These are phyloP conservation scores for Nezara viridula DNA, from an alignment of 2,888 invertebrate species.

Conservation along the genomic window DNA sequence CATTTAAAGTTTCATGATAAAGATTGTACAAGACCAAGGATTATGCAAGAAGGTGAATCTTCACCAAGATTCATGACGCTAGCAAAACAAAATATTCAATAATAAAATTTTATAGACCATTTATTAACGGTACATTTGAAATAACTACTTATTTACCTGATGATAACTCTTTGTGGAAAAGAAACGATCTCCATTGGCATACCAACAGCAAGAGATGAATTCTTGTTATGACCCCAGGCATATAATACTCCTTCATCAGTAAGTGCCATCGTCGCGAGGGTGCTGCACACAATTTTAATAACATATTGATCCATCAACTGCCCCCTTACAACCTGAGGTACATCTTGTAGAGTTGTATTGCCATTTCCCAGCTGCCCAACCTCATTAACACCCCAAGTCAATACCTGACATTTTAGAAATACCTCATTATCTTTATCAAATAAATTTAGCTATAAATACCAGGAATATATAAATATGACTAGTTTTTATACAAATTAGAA, in stretches of 20 bases:
- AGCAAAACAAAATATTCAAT: too few relatives aligned
- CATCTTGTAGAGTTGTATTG: background rate
- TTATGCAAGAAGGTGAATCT: too few relatives aligned
- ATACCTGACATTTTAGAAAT: slow-evolving; percentile 12
- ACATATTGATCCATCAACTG: slow-evolving; percentile 49
- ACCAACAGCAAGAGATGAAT: slow-evolving; percentile 9
- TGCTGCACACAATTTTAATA: slow-evolving; percentile 16
- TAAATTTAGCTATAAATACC: background rate
- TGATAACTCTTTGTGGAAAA: slow-evolving; percentile 43
- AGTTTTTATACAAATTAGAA: background rate
- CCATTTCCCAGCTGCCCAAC: slow-evolving; percentile 48
- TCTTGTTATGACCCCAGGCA: slow-evolving; percentile 52
- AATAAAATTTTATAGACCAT: too few relatives aligned
- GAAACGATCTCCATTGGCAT: background rate
- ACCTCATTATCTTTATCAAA: background rate
- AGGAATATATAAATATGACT: background rate
- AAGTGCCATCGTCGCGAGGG: background rate
- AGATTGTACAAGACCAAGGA: too few relatives aligned
- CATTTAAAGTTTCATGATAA: too few relatives aligned
- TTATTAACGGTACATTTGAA: background rate
- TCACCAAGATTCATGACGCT: too few relatives aligned
- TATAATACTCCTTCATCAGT: slow-evolving; percentile 50
- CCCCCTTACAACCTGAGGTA: slow-evolving; percentile 24
- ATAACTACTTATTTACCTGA: background rate
- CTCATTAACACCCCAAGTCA: slow-evolving; percentile 52